Evolutionary conservation across 2,113 vertebrate species (phyloP), one percentile per base, ranked within the genome.

Genomic region (Chionomys nivalis): DNA sequence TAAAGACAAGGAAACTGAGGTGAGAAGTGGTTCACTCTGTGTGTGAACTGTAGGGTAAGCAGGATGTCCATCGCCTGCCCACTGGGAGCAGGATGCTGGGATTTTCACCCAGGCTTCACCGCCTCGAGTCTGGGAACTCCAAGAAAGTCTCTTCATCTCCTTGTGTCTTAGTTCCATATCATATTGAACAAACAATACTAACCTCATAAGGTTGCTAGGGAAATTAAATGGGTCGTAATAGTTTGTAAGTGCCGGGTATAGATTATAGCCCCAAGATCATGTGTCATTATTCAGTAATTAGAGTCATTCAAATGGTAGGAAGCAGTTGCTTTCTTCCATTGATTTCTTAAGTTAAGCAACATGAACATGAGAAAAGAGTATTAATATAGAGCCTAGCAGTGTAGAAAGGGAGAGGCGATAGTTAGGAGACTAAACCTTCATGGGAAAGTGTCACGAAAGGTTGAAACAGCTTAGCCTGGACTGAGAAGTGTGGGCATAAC

Each of bases 161-260:
- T 3, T 76, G 76, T 96, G 42, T 90, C 90, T 96, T 36, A 17
- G 39, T 82, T 91, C 94, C 52, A 24, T 93, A 82, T 44, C 68
- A 36, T 44, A 28, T 39, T 89, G 47, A 89, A 96, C 91, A 61
- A 47, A 55, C 55, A 81, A 63, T 75, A 16, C 63, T 42, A 94
- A 14, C 83, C 33, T 93, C 28, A 8, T 88, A 90, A 33, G 44
- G 55, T 36, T 75, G 4, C 33, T 87, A 13, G 28, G 58, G 66
- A 96, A 28, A 87, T 65, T 75, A 92, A 94, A 39, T 91, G 82
- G 72, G 58, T 42, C 31, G 7, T 28, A 63, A 42, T 87, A n/a
- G 3, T 26, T 75, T 31, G 49, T 78, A 93, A 72, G 8, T 31
- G 4, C 42, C 85, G 75, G 68, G 2, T 6, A 49, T 65, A 89